A percentile compares a stretch with the other conserved stretches of the same genome.
Evolutionary conservation across 2,113 vertebrate genomes (phyloP).

Genomic region (Ahaetulla prasina): DNA sequence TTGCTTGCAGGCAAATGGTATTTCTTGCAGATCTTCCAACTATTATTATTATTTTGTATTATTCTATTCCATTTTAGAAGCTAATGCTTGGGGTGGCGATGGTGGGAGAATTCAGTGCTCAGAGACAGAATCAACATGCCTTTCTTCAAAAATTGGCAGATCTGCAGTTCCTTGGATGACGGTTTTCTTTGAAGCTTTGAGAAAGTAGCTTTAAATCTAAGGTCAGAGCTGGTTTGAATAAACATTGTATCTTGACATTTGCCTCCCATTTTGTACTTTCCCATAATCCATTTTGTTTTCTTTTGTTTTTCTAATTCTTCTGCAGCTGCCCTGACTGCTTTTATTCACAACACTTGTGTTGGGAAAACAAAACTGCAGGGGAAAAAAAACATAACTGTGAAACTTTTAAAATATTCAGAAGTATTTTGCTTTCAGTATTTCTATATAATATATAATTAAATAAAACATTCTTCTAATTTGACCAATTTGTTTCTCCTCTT

Average conservation of each 20-base stretch:
- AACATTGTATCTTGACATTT: conserved; percentile 11
- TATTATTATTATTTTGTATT: background rate
- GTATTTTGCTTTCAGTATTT: background rate
- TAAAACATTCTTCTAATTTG: background rate
- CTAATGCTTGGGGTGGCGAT: background rate
- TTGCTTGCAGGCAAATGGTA: background rate
- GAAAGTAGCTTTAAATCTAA: conserved; percentile 1
- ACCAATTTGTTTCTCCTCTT: background rate
- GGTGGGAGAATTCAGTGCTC: background rate
- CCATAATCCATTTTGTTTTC: background rate
- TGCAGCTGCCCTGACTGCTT: background rate
- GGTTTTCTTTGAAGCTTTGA: conserved; percentile 21
- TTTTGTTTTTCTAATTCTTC: background rate
- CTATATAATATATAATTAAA: background rate
- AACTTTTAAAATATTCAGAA: conserved; percentile 10
- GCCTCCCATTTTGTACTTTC: background rate
- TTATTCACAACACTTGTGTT: background rate
- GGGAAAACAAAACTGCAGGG: conserved; percentile 1
- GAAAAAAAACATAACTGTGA: background rate
- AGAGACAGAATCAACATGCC: background rate
- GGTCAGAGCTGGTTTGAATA: conserved; percentile 24
- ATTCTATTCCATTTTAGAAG: background rate
- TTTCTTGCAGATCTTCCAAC: background rate
- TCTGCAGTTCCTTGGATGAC: background rate
- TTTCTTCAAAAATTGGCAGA: background rate